A percentile compares a stretch with the other conserved stretches of the same genome.
phyloP scores from a whole-genome alignment of 2,797 vertebrate species.

The Sebastes dallii region DNA sequence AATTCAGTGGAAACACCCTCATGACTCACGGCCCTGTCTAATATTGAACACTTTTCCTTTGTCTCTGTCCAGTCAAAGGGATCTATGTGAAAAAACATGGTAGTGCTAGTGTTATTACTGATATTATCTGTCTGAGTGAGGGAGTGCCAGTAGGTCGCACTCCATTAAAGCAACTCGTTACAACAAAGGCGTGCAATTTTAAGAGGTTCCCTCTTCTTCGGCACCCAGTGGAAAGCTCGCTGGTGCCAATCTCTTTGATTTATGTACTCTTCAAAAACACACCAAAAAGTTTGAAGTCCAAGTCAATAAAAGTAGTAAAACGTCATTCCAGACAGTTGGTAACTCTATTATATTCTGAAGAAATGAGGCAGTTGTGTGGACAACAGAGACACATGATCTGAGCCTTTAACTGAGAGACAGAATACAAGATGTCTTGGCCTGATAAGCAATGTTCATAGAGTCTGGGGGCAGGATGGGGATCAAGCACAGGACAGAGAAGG shows the following conservation, averaged over 20 bases:
- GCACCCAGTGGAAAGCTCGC: slow-evolving; percentile 52
- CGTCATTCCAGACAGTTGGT: slow-evolving; percentile 63
- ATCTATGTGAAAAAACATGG: slow-evolving; percentile 34
- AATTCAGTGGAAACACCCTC: slow-evolving; percentile 64
- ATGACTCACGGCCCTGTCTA: slow-evolving; percentile 66
- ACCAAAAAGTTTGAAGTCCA: slow-evolving; percentile 52
- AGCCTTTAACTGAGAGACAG: slow-evolving; percentile 9
- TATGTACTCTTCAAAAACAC: slow-evolving; percentile 66
- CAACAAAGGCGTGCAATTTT: slow-evolving; percentile 61
- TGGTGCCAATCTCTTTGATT: slow-evolving; percentile 70
- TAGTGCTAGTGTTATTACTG: slow-evolving; percentile 41
- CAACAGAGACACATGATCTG: slow-evolving; percentile 48
- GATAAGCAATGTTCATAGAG: slow-evolving; percentile 37
- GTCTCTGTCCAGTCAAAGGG: slow-evolving; percentile 50
- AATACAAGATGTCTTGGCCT: slow-evolving; percentile 29
- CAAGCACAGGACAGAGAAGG: slow-evolving; percentile 8
- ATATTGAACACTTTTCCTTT: slow-evolving; percentile 75
- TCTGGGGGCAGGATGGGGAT: neutral
- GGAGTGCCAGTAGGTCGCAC: slow-evolving; percentile 49
- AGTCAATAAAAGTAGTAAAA: slow-evolving; percentile 74
- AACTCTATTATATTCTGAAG: slow-evolving; percentile 57
- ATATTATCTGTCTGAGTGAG: slow-evolving; percentile 62
- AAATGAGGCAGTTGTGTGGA: slow-evolving; percentile 63
- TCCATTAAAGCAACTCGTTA: slow-evolving; percentile 64
- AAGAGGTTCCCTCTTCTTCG: slow-evolving; percentile 51